Base-by-base conservation (phyloP, 2,797 vertebrate species). In the Argentina silus region DNA sequence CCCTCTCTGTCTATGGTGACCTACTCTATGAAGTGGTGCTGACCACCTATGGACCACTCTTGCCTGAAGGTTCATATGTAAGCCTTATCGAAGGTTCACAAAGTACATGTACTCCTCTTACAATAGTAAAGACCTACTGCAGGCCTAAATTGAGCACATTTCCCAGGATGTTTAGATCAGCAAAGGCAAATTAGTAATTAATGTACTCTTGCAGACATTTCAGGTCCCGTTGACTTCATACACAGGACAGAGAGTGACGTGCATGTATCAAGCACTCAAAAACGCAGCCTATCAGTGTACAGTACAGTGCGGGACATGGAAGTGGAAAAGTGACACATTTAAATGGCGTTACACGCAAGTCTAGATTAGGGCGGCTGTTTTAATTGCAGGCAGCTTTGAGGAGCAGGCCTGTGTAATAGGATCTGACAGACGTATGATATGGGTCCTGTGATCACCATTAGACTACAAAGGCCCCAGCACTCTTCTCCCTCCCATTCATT, bases 311-410 rank as follows among this genome's bases (percentile, higher is more conserved):
- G 59, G 53, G 59, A 61, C 59, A 63, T 19, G 42, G n/a, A 44
- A 66, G 17, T 48, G 47, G 27, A 61, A 60, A 45, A 48, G 69
- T 62, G 69, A 50, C 69, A 71, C 69, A 62, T 70, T 55, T 63
- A 64, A 70, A 17, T n/a, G 17, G 27, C 36, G 45, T 66, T 70
- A 36, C 63, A 57, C 63, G 47, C 23, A 51, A 11, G 44, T 21
- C 43, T 48, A 69, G 60, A 70, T 53, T 14, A 71, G 60, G 73
- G 67, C 10, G 51, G 19, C 50, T 48, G 65, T 64, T 72, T 78
- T 69, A 78, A 78, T 78, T 73, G 66, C 67, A 43, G 44, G 15
- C 70, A 69, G 14, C 57, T 73, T 73, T 73, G 47, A 78, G 65
- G 45, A 59, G 48, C 67, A 68, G 56, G 56, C 48, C 23, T 62